A percentile compares a stretch with the other conserved stretches of the same genome.
Conservation (phyloP, 2,113 vertebrate species). For the Merops nubicus region DNA sequence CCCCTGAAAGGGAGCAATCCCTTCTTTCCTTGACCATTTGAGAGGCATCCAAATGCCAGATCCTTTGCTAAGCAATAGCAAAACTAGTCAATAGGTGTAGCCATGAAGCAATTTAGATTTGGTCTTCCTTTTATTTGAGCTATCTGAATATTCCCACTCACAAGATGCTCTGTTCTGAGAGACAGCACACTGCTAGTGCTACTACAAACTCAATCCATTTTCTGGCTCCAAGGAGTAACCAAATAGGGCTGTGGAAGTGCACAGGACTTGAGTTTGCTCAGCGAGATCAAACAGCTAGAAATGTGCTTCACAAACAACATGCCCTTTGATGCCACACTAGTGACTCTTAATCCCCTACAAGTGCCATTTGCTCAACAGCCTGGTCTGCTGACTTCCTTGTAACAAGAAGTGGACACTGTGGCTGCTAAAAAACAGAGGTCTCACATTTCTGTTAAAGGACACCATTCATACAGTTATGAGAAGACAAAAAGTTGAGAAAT, state of each 20-base stretch:
- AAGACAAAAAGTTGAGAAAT: conserved; percentile 1
- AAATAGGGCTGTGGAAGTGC: neutral
- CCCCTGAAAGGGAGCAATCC: neutral
- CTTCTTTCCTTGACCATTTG: neutral
- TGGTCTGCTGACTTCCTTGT: neutral
- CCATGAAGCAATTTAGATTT: neutral
- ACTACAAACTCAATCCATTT: neutral
- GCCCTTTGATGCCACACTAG: neutral
- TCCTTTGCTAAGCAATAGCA: neutral
- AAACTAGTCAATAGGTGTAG: neutral
- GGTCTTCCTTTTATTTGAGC: neutral
- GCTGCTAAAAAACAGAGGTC: neutral
- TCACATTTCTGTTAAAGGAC: neutral
- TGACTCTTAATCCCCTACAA: neutral
- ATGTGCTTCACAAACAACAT: neutral
- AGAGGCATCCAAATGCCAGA: neutral
- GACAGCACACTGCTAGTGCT: neutral
- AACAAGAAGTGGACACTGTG: neutral
- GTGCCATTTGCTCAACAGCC: neutral
- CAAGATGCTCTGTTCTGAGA: neutral
- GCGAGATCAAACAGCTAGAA: neutral
- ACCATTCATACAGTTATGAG: neutral
- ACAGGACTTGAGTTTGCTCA: neutral
- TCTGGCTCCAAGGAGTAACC: neutral
- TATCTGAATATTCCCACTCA: neutral